Percentiles rank a stretch among this genome's conserved stretches.
These are phyloP conservation scores for Urocitellus parryii DNA, from an alignment of 2,113 vertebrate species.

Conservation along the genomic window DNA sequence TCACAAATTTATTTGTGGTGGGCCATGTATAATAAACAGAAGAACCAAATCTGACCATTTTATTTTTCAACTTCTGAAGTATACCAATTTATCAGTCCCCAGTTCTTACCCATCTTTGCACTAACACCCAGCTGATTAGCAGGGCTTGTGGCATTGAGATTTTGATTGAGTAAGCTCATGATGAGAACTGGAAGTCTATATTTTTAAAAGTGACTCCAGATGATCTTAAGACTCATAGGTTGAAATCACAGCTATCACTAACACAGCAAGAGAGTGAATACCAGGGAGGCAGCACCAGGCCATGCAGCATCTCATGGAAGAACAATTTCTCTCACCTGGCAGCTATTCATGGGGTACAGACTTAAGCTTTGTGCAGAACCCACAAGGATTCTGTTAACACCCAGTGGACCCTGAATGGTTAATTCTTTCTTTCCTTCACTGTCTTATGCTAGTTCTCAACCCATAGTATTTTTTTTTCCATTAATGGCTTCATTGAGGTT, in stretches of 20 bases:
- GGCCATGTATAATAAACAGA: not conserved
- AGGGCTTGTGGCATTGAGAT: not conserved
- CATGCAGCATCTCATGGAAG: not conserved
- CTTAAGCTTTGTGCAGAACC: not conserved
- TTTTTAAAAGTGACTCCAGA: not conserved
- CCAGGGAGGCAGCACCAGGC: not conserved
- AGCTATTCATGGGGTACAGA: not conserved
- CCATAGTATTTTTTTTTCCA: too few species aligned
- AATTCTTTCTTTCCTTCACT: not conserved
- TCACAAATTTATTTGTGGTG: not conserved
- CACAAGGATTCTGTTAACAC: not conserved
- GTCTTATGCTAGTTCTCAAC: too few species aligned
- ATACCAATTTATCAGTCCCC: not conserved
- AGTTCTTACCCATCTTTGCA: not conserved
- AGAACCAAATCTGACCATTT: not conserved
- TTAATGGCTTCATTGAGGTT: too few species aligned
- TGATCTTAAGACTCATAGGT: conserved; percentile 1
- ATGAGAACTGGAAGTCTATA: not conserved
- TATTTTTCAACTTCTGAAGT: not conserved
- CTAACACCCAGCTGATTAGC: not conserved
- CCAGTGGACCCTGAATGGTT: too few species aligned
- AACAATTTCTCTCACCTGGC: too few species aligned
- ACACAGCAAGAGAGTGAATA: not conserved
- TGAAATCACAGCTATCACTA: not conserved
- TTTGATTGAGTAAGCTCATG: not conserved